These are phyloP conservation scores for Semicossyphus pulcher DNA, from an alignment of 2,113 vertebrate species.

Conservation along the genomic window DNA sequence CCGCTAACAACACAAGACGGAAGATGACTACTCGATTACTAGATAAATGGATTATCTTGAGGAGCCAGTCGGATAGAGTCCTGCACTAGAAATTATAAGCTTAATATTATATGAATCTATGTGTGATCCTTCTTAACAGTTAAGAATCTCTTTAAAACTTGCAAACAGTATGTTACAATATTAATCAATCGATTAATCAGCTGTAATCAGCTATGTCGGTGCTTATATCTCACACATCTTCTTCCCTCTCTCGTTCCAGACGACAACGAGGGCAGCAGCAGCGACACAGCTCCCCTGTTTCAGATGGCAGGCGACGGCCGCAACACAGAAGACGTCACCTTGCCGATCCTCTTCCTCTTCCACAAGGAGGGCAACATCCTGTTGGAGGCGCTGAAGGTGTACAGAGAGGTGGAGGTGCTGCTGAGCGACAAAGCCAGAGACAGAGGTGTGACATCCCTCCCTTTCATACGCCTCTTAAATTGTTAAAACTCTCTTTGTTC, in stretches of 20 bases:
- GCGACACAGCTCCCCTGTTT: constrained; percentile 97
- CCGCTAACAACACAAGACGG: constrained; percentile 4
- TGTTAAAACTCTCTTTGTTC: neutral
- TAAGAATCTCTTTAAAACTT: neutral
- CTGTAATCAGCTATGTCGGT: no score
- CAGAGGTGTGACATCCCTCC: constrained; percentile 85
- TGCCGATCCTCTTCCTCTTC: constrained; percentile 97
- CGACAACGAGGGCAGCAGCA: constrained; percentile 98
- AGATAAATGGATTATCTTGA: constrained; percentile 58
- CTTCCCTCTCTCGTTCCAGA: constrained; percentile 80
- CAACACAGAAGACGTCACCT: constrained; percentile 92
- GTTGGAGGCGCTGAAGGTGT: constrained; percentile 91
- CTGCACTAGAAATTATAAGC: neutral
- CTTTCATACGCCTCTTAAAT: neutral
- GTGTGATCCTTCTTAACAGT: neutral
- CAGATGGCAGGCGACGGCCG: constrained; percentile 99
- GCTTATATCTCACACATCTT: no score
- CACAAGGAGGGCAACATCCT: constrained; percentile 98
- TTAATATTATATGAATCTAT: neutral
- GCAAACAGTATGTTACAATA: neutral
- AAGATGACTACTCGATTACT: constrained; percentile 36
- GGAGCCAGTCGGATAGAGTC: constrained; percentile 13
- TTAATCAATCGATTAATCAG: no score
- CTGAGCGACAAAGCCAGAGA: constrained; percentile 97
- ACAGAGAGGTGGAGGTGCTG: constrained; percentile 94